These are phyloP conservation scores for Cydia splendana DNA, from an alignment of 1,140 invertebrate species.

Conservation along the genomic window DNA sequence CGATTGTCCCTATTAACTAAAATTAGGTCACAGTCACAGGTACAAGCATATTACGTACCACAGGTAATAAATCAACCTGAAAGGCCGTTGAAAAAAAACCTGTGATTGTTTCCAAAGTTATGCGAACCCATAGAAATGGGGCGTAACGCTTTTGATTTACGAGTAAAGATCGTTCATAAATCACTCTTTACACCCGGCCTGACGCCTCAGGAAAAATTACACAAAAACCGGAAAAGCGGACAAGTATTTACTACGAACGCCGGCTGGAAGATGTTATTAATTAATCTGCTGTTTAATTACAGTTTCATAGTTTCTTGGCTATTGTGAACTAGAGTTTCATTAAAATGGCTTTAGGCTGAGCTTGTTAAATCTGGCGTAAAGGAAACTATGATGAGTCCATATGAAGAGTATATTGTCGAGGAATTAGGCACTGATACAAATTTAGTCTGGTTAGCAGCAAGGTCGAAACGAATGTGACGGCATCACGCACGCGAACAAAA, in stretches of 20 bases:
- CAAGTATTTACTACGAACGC: constrained; percentile 25
- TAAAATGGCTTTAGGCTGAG: background rate
- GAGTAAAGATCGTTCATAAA: constrained; percentile 53
- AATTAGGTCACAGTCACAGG: constrained; percentile 17
- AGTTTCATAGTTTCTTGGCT: background rate
- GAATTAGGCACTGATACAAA: too few relatives aligned
- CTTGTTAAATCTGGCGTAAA: too few relatives aligned
- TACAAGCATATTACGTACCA: background rate
- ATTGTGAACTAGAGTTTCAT: too few relatives aligned
- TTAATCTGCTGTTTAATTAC: constrained; percentile 38
- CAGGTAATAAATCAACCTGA: constrained; percentile 29
- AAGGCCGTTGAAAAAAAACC: constrained; percentile 13
- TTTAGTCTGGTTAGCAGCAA: too few relatives aligned
- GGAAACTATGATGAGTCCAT: too few relatives aligned
- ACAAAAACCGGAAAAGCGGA: constrained; percentile 37
- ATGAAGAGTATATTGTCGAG: too few relatives aligned
- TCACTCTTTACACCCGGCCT: constrained; percentile 38
- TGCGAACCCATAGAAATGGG: constrained; percentile 36
- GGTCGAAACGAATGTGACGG: too few relatives aligned
- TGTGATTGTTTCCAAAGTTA: constrained; percentile 46
- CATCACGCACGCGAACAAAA: too few relatives aligned
- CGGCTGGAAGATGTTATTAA: constrained; percentile 33
- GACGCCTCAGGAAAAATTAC: constrained; percentile 43
- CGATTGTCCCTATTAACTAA: background rate
- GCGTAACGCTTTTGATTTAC: constrained; percentile 51